Evolutionary conservation across 2,113 vertebrate genomes (phyloP).

Genomic region (Colius striatus): DNA sequence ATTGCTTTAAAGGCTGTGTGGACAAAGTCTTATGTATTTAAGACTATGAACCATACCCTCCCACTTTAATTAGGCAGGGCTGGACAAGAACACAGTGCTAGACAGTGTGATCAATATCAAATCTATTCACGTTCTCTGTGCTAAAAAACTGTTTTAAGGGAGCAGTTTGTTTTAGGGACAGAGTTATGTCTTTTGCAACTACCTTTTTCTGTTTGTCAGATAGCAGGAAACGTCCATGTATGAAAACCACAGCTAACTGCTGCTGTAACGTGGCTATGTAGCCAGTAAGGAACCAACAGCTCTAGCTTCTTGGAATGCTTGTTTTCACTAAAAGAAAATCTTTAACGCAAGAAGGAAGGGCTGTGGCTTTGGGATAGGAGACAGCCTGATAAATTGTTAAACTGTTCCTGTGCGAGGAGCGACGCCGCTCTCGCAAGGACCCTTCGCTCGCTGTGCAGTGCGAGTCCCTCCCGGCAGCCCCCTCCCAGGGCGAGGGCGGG

Average conservation of each 20-base stretch:
- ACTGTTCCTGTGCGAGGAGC: accelerated
- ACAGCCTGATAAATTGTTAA: background rate
- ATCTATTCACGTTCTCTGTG: background rate
- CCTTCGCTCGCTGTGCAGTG: too few species aligned
- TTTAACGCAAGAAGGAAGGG: background rate
- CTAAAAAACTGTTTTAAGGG: background rate
- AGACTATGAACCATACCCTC: background rate
- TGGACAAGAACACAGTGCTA: too few species aligned
- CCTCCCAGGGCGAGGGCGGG: too few species aligned
- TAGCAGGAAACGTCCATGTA: background rate
- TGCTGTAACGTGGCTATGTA: background rate
- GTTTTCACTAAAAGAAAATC: background rate
- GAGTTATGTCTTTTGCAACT: background rate
- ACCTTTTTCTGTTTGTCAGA: background rate
- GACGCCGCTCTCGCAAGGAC: background rate
- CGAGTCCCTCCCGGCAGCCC: background rate
- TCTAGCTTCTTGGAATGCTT: background rate
- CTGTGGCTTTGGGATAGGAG: background rate
- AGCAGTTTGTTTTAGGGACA: background rate
- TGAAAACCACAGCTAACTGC: background rate
- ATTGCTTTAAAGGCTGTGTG: background rate
- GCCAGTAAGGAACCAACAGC: background rate
- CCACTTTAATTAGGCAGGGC: background rate
- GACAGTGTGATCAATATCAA: accelerated
- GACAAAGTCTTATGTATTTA: background rate